Conservation (phyloP, 1,140 invertebrate species). For the Dendroctonus ponderosae region DNA sequence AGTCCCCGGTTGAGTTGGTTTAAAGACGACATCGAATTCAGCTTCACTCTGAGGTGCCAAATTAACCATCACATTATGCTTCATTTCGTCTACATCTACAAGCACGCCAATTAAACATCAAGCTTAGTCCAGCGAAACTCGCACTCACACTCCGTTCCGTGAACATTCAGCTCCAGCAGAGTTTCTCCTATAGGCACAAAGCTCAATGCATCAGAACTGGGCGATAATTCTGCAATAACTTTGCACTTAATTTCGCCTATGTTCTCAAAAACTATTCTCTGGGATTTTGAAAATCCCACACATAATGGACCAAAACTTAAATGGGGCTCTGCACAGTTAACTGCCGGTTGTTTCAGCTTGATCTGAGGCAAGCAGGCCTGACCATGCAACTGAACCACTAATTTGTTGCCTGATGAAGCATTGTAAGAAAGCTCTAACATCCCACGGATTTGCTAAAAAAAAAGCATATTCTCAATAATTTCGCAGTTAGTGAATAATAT, state of each 20-base stretch:
- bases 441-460: constrained; percentile 9
- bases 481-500: too few species aligned
- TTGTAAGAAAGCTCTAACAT: constrained; percentile 21
- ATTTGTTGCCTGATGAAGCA: constrained; percentile 9
- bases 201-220: constrained; percentile 10
- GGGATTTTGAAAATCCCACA: constrained; percentile 9
- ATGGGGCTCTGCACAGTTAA: constrained; percentile 3
- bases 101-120: too few species aligned
- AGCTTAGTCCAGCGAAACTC: too few species aligned
- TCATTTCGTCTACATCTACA: constrained; percentile 17
- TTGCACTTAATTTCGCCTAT: constrained; percentile 37
- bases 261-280: constrained; percentile 37
- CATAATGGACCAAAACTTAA: constrained; percentile 35
- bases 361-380: constrained; percentile 40
- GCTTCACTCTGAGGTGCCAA: constrained; percentile 25
- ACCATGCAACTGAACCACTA: constrained; percentile 28
- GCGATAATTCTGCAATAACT: constrained; percentile 36
- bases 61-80: constrained; percentile 27
- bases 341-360: constrained; percentile 28
- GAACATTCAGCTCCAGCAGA: constrained; percentile 15
- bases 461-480: constrained; percentile 6
- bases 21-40: constrained; percentile 31
- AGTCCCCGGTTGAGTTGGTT: constrained; percentile 15
- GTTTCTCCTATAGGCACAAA: constrained; percentile 25
- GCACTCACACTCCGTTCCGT: constrained; percentile 20